Evolutionary conservation across 2,113 vertebrate species (phyloP).

Genomic region (Tor tambroides): DNA sequence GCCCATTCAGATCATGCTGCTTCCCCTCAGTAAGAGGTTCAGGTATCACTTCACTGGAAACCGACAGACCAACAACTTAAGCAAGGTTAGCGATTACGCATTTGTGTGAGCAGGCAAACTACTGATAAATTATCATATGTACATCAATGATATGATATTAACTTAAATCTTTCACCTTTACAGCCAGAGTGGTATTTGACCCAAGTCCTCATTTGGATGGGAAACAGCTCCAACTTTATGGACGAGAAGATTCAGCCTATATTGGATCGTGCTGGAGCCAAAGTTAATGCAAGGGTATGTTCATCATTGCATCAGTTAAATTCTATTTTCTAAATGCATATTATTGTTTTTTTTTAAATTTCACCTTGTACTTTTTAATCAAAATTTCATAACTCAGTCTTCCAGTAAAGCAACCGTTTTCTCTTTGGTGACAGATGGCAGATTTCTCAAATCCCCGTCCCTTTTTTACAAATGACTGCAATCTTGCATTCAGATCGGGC

Average conservation of each 20-base stretch:
- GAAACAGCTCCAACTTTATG: slow-evolving; percentile 87
- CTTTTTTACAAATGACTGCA: neutral
- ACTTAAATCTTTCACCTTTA: slow-evolving; percentile 13
- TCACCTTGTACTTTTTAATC: neutral
- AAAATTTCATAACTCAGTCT: neutral
- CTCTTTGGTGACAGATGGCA: neutral
- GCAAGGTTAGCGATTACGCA: slow-evolving; percentile 80
- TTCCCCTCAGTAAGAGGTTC: slow-evolving; percentile 91
- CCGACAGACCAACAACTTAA: slow-evolving; percentile 90
- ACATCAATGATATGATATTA: neutral
- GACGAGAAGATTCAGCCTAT: slow-evolving; percentile 94
- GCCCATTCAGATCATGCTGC: slow-evolving; percentile 93
- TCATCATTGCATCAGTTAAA: neutral
- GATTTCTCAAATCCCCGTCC: neutral
- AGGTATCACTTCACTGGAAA: slow-evolving; percentile 95
- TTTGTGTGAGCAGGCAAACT: neutral
- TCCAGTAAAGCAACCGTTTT: neutral
- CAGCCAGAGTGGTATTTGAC: slow-evolving; percentile 99
- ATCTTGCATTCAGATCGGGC: neutral
- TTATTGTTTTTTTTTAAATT: too few species aligned
- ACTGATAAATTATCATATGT: neutral
- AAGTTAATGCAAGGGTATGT: slow-evolving; percentile 84
- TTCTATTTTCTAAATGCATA: neutral
- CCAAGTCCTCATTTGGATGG: slow-evolving; percentile 95
- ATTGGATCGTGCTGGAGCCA: slow-evolving; percentile 77